A percentile compares a stretch with the other conserved stretches of the same genome.
phyloP scores from a whole-genome alignment of 2,888 invertebrate genomes.

The Aleiodes leptofemur region DNA sequence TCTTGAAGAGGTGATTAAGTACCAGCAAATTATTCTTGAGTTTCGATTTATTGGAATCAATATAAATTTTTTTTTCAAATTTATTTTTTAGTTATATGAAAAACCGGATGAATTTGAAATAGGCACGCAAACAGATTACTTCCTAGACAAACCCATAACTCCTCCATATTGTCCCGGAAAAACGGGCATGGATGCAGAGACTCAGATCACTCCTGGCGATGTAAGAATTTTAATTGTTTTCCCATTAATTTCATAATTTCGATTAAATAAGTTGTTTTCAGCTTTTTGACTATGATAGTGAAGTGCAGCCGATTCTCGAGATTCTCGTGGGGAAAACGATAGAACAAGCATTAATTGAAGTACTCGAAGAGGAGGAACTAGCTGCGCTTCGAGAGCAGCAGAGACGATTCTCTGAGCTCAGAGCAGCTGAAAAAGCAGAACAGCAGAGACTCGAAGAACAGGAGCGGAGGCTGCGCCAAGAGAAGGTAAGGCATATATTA shows the following conservation, averaged over 20 bases:
- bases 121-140: conserved; percentile 91
- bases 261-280: conserved; percentile 63
- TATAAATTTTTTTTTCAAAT: conserved; percentile 13
- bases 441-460: conserved; percentile 87
- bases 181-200: conserved; percentile 86
- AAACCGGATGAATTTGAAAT: conserved; percentile 86
- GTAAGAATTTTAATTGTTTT: conserved; percentile 76
- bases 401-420: conserved; percentile 82
- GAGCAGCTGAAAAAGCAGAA: conserved; percentile 90
- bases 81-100: conserved; percentile 78
- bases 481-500: conserved; percentile 77
- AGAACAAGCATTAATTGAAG: conserved; percentile 92
- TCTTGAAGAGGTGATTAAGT: conserved; percentile 84
- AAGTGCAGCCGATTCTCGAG: conserved; percentile 93
- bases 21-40: neutral
- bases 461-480: conserved; percentile 82
- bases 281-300: conserved; percentile 94
- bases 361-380: conserved; percentile 94
- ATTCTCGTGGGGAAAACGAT: conserved; percentile 92
- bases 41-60: conserved; percentile 7
- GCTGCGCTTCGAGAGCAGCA: conserved; percentile 88
- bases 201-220: conserved; percentile 94
- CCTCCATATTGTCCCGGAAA: conserved; percentile 88
- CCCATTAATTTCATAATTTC: neutral
- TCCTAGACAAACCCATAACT: conserved; percentile 88